Evolutionary conservation across 1,140 invertebrate species (phyloP), one percentile per base, ranked within the genome.

Genomic region (Tigriopus japonicus): DNA sequence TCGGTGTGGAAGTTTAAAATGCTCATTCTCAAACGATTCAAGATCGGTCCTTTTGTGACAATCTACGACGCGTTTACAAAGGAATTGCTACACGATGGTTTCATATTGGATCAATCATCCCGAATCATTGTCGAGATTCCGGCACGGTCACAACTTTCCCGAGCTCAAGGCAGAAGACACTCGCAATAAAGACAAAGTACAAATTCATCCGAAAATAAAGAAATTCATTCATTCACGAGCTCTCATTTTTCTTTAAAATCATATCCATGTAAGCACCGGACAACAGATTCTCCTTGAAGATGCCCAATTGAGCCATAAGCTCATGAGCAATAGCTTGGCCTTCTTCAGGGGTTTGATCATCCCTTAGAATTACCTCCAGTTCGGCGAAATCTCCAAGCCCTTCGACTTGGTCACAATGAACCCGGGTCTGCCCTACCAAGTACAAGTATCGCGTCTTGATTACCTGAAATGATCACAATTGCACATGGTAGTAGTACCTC

Each of bases 331-430:
- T 82, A 12, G 66, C 66, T 65, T 86, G 73, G n/a, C 85, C 86
- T 52, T 82, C 76, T 65, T 82, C 77, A 5, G 78, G 45, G 7
- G 77, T 76, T 67, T 89, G 80, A 54, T 81, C 76, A 12, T 82
- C 77, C 6, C 69, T 69, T 52, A 89, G 71, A 15, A 80, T 76
- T 15, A 82, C 80, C 76, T 95, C 91, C 42, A 95, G 73, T 74
- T 95, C 90, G 75, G 93, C 81, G 68, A 86, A 95, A 69, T 83
- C 69, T 6, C 91, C 91, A 14, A 95, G 74, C 54, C 74, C 76
- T 65, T 82, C 72, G 0, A 95, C 91, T 66, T 78, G 69, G 71
- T 96, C 92, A 63, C 93, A 73, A 70, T 95, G 91, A 41, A 96
- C 77, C 63, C 90, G 77, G 9, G 89, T 93, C 68, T 91, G 85